Evolutionary conservation across 2,113 vertebrate species (phyloP).

Genomic region (Nasalis larvatus): DNA sequence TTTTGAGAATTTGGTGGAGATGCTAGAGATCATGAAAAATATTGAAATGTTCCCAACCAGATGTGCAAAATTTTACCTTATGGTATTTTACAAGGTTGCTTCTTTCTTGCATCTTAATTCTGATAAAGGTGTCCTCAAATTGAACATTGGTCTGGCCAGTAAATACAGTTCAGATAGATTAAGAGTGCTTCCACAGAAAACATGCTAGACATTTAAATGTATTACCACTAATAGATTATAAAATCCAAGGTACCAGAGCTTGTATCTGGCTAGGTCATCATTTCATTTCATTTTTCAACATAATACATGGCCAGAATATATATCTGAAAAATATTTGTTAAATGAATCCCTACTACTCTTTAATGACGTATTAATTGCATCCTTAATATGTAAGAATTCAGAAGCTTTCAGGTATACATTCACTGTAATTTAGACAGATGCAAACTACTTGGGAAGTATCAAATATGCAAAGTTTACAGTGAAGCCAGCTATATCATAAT

Average conservation of each 20-base stretch:
- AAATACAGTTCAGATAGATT: neutral
- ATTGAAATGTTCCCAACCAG: neutral
- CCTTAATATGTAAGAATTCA: neutral
- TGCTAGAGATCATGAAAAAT: neutral
- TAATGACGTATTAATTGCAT: conserved; percentile 18
- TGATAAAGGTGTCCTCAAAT: neutral
- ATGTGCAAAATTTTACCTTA: neutral
- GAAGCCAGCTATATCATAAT: neutral
- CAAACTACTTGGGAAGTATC: neutral
- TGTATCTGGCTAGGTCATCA: neutral
- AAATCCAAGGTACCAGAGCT: neutral
- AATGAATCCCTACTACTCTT: conserved; percentile 12
- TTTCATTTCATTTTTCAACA: conserved; percentile 1
- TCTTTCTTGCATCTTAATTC: neutral
- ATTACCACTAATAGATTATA: neutral
- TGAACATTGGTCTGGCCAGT: neutral
- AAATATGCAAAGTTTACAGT: neutral
- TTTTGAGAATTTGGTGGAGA: conserved; percentile 26
- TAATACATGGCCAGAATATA: neutral
- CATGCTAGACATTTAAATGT: neutral
- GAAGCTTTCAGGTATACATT: neutral
- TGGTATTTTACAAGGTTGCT: neutral
- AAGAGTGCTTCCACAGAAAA: neutral
- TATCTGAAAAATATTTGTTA: neutral
- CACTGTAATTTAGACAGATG: conserved; percentile 7